Percentiles rank a stretch among this genome's conserved stretches.
phyloP scores from a whole-genome alignment of 2,113 vertebrate species.

The Lanius collurio region DNA sequence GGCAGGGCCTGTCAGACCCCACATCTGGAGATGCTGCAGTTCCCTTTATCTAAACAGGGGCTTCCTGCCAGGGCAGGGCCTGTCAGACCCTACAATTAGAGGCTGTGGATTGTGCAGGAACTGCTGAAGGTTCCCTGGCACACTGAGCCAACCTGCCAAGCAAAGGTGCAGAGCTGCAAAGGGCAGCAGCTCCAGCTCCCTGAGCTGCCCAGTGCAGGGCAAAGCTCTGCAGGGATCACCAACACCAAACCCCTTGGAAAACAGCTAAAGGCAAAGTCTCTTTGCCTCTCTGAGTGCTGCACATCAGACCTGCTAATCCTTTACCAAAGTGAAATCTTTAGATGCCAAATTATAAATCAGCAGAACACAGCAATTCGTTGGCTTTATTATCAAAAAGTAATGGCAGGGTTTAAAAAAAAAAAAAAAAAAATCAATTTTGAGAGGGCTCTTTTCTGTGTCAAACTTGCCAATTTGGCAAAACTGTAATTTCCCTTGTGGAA shows the following conservation, averaged over 20 bases:
- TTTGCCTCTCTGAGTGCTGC: background rate
- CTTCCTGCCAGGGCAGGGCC: too few species aligned
- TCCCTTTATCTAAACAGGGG: too few species aligned
- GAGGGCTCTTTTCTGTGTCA: background rate
- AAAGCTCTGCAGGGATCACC: background rate
- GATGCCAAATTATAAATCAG: background rate
- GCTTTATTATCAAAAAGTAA: background rate
- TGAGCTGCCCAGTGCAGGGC: background rate
- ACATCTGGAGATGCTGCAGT: too few species aligned
- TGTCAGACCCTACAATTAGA: background rate
- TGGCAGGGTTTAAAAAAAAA: background rate
- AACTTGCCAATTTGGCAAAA: background rate
- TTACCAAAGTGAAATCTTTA: background rate
- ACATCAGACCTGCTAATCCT: background rate
- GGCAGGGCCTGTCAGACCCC: too few species aligned
- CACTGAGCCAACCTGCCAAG: background rate
- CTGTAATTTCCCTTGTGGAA: slow-evolving; percentile 22
- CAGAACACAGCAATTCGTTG: background rate
- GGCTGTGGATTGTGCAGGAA: background rate
- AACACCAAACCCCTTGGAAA: background rate
- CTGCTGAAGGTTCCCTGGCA: background rate
- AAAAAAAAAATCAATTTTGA: background rate
- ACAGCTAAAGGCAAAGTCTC: background rate
- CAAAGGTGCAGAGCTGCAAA: background rate
- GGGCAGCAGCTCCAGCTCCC: background rate